Conservation (phyloP, 2,888 invertebrate genomes). For the Microdon myrmicae region DNA sequence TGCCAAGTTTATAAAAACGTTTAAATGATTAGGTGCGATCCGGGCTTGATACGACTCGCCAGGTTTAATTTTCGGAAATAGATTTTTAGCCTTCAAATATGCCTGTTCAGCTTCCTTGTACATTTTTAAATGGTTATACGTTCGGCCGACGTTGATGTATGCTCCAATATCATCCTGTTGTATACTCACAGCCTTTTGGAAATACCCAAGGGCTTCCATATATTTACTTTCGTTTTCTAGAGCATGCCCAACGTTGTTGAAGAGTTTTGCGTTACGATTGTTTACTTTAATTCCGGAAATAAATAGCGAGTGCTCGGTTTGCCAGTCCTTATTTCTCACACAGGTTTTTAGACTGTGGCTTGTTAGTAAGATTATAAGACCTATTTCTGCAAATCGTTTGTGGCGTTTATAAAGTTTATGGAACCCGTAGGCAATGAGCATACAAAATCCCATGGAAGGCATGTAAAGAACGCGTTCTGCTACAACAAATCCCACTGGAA, state of each 20-base stretch:
- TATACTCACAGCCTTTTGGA: constrained; percentile 90
- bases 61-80: constrained; percentile 89
- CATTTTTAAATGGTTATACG: constrained; percentile 90
- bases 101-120: constrained; percentile 92
- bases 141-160: constrained; percentile 96
- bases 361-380: constrained; percentile 74
- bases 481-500: constrained; percentile 97
- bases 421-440: constrained; percentile 90
- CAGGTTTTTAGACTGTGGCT: constrained; percentile 88
- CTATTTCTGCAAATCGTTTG: constrained; percentile 44
- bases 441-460: constrained; percentile 97
- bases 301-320: constrained; percentile 92
- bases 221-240: constrained; percentile 79
- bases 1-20: constrained; percentile 94
- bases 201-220: constrained; percentile 86
- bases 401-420: constrained; percentile 69
- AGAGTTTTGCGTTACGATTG: constrained; percentile 92
- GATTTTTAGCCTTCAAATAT: constrained; percentile 87
- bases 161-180: constrained; percentile 97
- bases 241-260: constrained; percentile 97
- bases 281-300: constrained; percentile 87
- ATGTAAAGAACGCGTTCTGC: constrained; percentile 95
- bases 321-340: constrained; percentile 91
- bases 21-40: constrained; percentile 94
- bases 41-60: constrained; percentile 95